Conservation (phyloP, 1,140 invertebrate genomes). For the Stenopsyche tienmushanensis region DNA sequence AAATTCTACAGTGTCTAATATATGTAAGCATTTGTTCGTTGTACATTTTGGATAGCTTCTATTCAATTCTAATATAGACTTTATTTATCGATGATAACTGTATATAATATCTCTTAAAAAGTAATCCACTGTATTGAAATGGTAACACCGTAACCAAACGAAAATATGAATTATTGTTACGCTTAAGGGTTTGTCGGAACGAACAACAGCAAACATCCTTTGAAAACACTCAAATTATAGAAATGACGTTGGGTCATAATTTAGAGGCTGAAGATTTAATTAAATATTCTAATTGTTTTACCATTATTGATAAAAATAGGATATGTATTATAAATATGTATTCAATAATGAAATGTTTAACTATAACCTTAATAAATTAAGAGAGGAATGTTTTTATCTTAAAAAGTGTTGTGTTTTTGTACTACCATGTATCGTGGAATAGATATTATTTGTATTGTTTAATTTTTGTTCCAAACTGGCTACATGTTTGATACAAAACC, state of each 20-base stretch:
- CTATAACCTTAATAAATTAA: constrained; percentile 37
- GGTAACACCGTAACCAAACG: too few species aligned
- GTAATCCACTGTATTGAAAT: too few species aligned
- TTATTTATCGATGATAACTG: neutral
- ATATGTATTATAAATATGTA: constrained; percentile 37
- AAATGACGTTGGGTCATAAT: neutral
- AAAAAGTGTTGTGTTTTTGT: constrained; percentile 42
- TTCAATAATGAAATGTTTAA: constrained; percentile 37
- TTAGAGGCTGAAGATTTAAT: constrained; percentile 24
- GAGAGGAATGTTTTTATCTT: constrained; percentile 41
- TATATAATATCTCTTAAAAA: neutral
- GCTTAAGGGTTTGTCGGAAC: too few species aligned
- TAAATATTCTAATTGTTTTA: constrained; percentile 38
- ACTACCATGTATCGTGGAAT: constrained; percentile 40
- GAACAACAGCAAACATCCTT: neutral
- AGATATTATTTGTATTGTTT: constrained; percentile 37
- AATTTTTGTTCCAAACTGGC: constrained; percentile 36
- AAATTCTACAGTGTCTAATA: constrained; percentile 4
- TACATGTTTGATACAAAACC: constrained; percentile 41
- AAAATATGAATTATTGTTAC: too few species aligned
- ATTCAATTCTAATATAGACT: constrained; percentile 2
- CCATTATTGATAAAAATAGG: constrained; percentile 37
- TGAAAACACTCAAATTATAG: too few species aligned
- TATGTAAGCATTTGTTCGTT: neutral
- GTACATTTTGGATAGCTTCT: neutral